A percentile compares a stretch with the other conserved stretches of the same genome.
phyloP scores from a whole-genome alignment of 2,797 vertebrate species.

The Mionectes olivaceus region DNA sequence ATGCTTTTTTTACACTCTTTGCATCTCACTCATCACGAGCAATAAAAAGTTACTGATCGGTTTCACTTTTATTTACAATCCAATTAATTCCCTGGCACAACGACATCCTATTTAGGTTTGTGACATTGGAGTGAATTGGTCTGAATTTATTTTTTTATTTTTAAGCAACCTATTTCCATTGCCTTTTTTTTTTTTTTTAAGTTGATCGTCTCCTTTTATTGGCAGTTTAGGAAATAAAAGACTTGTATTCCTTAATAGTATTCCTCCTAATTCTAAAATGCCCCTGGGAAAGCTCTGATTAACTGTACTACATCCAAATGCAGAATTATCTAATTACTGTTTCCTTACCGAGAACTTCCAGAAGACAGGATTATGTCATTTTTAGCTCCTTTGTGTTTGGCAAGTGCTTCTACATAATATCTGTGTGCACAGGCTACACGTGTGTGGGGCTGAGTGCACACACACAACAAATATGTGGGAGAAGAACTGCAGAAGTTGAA shows the following conservation, averaged over 20 bases:
- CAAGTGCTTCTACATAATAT: neutral
- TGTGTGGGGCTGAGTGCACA: neutral
- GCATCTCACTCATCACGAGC: constrained; percentile 43
- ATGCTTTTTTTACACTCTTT: constrained; percentile 2
- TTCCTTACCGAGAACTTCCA: constrained; percentile 42
- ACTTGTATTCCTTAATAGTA: constrained; percentile 55
- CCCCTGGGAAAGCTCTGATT: constrained; percentile 54
- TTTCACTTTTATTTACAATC: constrained; percentile 63
- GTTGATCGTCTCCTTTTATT: neutral
- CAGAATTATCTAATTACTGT: constrained; percentile 58
- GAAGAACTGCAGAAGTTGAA: neutral
- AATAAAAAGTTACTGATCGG: constrained; percentile 56
- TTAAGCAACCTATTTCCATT: neutral
- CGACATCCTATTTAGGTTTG: constrained; percentile 19
- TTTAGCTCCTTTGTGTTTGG: constrained; percentile 37
- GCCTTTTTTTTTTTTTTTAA: neutral
- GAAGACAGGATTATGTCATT: neutral
- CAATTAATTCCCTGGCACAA: constrained; percentile 44
- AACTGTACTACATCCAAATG: constrained; percentile 52
- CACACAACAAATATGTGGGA: neutral
- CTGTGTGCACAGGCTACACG: neutral
- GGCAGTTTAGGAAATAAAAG: constrained; percentile 51
- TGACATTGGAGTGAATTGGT: neutral
- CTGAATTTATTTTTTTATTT: neutral
- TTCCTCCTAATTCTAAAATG: constrained; percentile 55